These are phyloP conservation scores for Danaus chrysippus DNA, from an alignment of 2,888 invertebrate species.

Conservation along the genomic window DNA sequence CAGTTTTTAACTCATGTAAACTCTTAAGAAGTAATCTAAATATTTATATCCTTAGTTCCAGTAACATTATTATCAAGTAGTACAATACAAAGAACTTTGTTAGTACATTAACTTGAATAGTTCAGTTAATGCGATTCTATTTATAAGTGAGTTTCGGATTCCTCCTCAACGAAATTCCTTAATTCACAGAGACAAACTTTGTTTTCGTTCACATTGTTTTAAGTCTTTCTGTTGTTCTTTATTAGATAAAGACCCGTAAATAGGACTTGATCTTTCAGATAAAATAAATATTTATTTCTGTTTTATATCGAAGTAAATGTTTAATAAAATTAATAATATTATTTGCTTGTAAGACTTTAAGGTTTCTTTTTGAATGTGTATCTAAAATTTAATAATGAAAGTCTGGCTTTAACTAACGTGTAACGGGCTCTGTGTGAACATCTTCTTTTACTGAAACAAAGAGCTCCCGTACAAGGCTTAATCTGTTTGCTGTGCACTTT, in stretches of 20 bases:
- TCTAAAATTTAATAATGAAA: too few species aligned
- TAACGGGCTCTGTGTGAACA: constrained; percentile 5
- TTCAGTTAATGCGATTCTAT: constrained; percentile 27
- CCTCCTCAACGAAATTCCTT: constrained; percentile 18
- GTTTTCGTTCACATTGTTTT: constrained; percentile 12
- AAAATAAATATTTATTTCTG: too few species aligned
- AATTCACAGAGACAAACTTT: constrained; percentile 18
- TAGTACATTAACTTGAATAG: constrained; percentile 28
- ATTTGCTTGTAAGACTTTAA: too few species aligned
- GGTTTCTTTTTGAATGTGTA: too few species aligned
- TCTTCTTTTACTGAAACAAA: constrained; percentile 19
- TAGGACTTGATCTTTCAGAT: too few species aligned
- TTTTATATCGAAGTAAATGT: too few species aligned
- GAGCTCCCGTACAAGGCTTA: constrained; percentile 20
- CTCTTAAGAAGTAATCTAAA: neutral
- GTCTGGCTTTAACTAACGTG: too few species aligned
- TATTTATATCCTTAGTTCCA: neutral
- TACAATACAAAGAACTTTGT: constrained; percentile 24
- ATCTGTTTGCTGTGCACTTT: constrained; percentile 20
- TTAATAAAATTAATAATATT: too few species aligned
- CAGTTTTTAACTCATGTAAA: too few species aligned
- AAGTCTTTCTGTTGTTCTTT: constrained; percentile 10
- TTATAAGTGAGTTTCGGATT: constrained; percentile 25
- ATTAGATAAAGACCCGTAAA: too few species aligned
- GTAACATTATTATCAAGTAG: constrained; percentile 24